Conservation (phyloP, 2,888 invertebrate species). For the Euplexia lucipara region DNA sequence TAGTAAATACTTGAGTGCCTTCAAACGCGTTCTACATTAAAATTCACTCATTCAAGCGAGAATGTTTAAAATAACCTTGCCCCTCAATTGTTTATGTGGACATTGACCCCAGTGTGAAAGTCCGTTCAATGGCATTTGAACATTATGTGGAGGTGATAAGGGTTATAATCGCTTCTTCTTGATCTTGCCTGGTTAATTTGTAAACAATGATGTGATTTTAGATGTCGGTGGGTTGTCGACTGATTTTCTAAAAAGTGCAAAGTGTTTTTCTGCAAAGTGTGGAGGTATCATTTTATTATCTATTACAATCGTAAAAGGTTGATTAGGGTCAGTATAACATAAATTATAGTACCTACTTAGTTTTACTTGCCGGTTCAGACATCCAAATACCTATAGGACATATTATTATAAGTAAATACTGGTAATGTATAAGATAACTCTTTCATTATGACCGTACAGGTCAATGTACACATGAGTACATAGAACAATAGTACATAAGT, state of each 20-base stretch:
- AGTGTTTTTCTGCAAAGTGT: not conserved
- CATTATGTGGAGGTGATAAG: constrained; percentile 28
- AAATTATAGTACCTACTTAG: not conserved
- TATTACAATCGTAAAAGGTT: too few relatives aligned
- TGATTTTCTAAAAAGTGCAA: constrained; percentile 1
- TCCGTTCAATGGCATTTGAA: constrained; percentile 12
- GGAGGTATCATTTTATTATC: too few relatives aligned
- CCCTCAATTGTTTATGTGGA: constrained; percentile 35
- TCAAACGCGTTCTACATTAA: too few relatives aligned
- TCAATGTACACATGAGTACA: not conserved
- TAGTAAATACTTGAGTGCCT: too few relatives aligned
- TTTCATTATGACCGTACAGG: too few relatives aligned
- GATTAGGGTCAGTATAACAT: too few relatives aligned
- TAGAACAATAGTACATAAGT: not conserved
- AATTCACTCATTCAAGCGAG: not conserved
- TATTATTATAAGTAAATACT: too few relatives aligned
- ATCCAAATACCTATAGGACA: too few relatives aligned
- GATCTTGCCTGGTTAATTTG: constrained; percentile 31
- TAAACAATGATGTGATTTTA: constrained; percentile 43
- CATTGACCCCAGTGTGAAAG: constrained; percentile 52
- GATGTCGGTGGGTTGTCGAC: not conserved
- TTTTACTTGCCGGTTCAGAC: too few relatives aligned
- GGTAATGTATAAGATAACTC: too few relatives aligned
- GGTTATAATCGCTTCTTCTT: constrained; percentile 15
- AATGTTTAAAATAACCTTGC: constrained; percentile 28